These are phyloP conservation scores for Erythrocebus patas DNA, from an alignment of 2,113 vertebrate species.

Conservation along the genomic window DNA sequence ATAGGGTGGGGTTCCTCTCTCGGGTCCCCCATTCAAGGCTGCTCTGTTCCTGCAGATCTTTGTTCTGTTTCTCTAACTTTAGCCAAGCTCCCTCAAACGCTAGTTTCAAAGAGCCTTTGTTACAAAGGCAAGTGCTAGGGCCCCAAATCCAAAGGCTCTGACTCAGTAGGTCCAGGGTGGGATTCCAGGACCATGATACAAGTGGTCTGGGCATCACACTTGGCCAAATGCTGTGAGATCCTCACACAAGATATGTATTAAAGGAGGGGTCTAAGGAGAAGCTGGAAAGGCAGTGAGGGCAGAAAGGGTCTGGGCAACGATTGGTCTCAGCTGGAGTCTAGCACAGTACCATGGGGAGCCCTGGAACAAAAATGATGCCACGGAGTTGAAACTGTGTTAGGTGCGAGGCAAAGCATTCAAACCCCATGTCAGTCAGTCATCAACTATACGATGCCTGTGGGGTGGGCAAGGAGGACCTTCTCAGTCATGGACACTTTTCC, in stretches of 20 bases:
- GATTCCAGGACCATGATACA: neutral
- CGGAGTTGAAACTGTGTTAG: neutral
- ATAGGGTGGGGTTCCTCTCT: neutral
- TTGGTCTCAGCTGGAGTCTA: too few species aligned
- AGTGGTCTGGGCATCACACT: fast-evolving
- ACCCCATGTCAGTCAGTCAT: fast-evolving
- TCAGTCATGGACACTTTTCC: neutral
- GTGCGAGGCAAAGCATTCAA: neutral
- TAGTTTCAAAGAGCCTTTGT: fast-evolving
- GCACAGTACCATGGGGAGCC: neutral
- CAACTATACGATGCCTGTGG: neutral
- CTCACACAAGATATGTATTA: fast-evolving
- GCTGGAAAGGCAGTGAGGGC: neutral
- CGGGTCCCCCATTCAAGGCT: fast-evolving
- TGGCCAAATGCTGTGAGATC: neutral
- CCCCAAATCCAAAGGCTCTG: too few species aligned
- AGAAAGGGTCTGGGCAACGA: fast-evolving
- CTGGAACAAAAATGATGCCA: too few species aligned
- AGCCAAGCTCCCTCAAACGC: neutral
- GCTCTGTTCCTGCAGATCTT: neutral
- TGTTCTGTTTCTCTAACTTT: neutral
- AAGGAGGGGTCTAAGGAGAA: neutral
- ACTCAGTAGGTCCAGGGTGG: neutral
- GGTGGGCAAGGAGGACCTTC: neutral
- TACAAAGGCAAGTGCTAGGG: neutral